Base-by-base conservation (phyloP, 2,113 vertebrate genomes). In the Sinocyclocheilus anshuiensis region DNA sequence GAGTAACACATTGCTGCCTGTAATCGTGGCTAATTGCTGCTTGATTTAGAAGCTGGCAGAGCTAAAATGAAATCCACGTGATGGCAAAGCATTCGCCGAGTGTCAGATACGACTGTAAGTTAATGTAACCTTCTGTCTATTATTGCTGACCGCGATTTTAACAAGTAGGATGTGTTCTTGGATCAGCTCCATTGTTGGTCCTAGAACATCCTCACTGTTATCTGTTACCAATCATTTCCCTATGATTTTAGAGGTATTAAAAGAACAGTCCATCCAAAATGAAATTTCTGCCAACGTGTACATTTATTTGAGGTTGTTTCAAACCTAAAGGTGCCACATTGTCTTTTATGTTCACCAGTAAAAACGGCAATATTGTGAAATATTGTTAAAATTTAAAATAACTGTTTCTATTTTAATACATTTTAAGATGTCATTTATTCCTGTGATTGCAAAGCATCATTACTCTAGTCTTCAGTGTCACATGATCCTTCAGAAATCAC, bases 11-110 rank as follows among this genome's bases (percentile, higher is more conserved):
- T 15, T 33, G 53, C 12, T 57, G 50, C 13, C 69, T 53, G 79
- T 36, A 84, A 84, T 74, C 24, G 45, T 74, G 50, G 26, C 16
- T 83, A 74, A 83, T 83, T 57, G 67, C 18, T 8, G 67, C 67
- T 74, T 53, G 22, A 71, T 72, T 83, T 71, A 53, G 65, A 71
- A 83, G 67, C 45, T 57, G 18, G 29, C 16, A 57, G 29, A 39
- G 67, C 67, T 83, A 4, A 55, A 72, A 36, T 55, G n/a, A 53
- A 33, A 83, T 69, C 65, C 26, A 29, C 1, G 4, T 20, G 79
- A 81, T 26, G 16, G 29, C 20, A 45, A 69, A 81, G 65, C 59
- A 67, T 18, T 10, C 61, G 4, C 1, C 22, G 42, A 50, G n/a
- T 81, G 67, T 67, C 13, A 50, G 50, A 78, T 36, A 22, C 6